Evolutionary conservation across 2,113 vertebrate genomes (phyloP).

Genomic region (Rhinolophus ferrumequinum): DNA sequence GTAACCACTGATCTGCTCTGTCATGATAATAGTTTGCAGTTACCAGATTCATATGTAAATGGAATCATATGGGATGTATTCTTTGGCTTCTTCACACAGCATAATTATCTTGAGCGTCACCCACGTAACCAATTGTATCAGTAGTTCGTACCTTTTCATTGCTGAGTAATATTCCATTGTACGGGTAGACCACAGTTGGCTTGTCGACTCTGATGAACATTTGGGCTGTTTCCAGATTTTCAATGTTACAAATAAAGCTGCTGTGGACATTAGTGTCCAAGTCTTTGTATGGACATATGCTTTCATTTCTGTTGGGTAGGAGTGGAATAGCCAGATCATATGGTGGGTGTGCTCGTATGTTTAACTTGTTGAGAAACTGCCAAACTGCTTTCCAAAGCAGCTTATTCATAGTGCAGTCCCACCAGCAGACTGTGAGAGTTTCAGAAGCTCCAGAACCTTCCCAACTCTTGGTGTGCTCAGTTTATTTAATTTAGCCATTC

Average conservation of each 20-base stretch:
- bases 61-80: neutral
- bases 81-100: neutral
- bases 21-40: neutral
- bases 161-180: neutral
- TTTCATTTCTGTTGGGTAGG: neutral
- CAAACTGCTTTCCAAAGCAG: too few relatives aligned
- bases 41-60: neutral
- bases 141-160: neutral
- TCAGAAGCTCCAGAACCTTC: neutral
- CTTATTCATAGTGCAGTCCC: neutral
- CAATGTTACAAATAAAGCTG: neutral
- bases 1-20: neutral
- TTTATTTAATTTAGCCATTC: neutral
- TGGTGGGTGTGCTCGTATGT: neutral
- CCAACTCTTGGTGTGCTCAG: neutral
- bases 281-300: neutral
- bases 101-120: neutral
- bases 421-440: neutral
- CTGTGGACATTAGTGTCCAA: neutral
- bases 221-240: neutral
- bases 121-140: neutral
- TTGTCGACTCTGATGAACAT: neutral
- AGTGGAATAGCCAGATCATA: neutral
- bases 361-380: neutral
- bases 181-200: neutral